Conservation (phyloP, 2,888 invertebrate genomes). For the Chrysopilus asiliformis region DNA sequence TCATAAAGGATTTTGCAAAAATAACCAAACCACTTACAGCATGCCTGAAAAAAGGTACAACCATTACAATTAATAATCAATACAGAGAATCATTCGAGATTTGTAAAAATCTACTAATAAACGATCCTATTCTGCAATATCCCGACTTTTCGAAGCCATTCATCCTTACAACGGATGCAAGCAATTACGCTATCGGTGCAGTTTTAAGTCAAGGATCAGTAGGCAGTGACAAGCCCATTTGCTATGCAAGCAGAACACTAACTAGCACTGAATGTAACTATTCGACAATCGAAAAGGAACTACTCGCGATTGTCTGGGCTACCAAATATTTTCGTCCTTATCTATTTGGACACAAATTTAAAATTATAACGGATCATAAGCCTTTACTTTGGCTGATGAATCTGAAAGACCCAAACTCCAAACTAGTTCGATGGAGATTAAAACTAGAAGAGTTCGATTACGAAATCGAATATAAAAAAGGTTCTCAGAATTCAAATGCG, state of each 20-base stretch:
- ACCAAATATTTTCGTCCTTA: constrained; percentile 26
- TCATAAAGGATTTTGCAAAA: too few relatives aligned
- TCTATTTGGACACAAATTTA: constrained; percentile 25
- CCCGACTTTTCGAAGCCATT: constrained; percentile 25
- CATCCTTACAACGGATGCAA: constrained; percentile 22
- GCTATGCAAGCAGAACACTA: constrained; percentile 20
- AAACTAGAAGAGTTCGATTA: too few relatives aligned
- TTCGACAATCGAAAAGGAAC: constrained; percentile 24
- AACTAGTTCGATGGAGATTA: constrained; percentile 8
- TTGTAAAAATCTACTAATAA: constrained; percentile 9
- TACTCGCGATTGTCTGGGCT: constrained; percentile 24
- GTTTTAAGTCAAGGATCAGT: constrained; percentile 19
- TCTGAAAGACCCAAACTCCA: too few relatives aligned
- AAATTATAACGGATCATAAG: constrained; percentile 30
- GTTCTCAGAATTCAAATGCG: constrained; percentile 10
- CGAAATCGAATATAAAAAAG: constrained; percentile 16
- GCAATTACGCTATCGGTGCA: constrained; percentile 18
- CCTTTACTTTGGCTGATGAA: constrained; percentile 19
- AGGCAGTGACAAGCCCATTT: constrained; percentile 16
- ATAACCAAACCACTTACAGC: constrained; percentile 13
- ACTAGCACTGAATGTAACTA: constrained; percentile 18
- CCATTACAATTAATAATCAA: too few relatives aligned
- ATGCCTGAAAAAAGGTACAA: constrained; percentile 9
- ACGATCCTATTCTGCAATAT: constrained; percentile 25
- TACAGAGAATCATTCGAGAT: constrained; percentile 10